Conservation (phyloP, 2,888 invertebrate species). For the Epicampocera succincta region DNA sequence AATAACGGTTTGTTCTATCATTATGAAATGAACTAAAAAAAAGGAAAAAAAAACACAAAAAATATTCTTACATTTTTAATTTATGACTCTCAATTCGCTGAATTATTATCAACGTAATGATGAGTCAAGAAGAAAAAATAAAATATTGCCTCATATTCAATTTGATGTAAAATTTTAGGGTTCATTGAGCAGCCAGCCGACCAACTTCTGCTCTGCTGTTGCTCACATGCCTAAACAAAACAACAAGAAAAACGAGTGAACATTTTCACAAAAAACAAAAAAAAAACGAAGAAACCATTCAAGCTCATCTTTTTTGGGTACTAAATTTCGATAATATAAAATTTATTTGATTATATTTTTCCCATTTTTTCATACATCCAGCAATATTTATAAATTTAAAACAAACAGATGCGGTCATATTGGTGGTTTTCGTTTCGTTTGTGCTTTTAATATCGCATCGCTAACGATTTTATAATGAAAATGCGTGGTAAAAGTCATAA, state of each 20-base stretch:
- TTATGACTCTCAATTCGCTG: constrained; percentile 48
- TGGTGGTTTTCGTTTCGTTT: constrained; percentile 56
- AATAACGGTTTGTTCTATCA: background rate
- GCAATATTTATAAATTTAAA: constrained; percentile 52
- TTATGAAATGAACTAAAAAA: background rate
- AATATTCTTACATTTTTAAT: constrained; percentile 48
- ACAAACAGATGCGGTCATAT: constrained; percentile 68
- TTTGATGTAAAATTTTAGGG: constrained; percentile 62
- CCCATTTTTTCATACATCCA: constrained; percentile 11
- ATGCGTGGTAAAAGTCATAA: constrained; percentile 70
- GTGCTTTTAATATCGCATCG: constrained; percentile 38
- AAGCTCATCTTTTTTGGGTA: constrained; percentile 54
- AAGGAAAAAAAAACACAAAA: constrained; percentile 28
- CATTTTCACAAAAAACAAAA: constrained; percentile 5
- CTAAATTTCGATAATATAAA: constrained; percentile 53
- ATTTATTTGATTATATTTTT: constrained; percentile 53
- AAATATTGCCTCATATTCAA: constrained; percentile 59
- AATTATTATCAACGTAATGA: constrained; percentile 59
- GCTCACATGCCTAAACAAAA: background rate
- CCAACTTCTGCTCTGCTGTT: constrained; percentile 50
- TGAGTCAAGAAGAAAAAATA: constrained; percentile 38
- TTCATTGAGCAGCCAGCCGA: constrained; percentile 58
- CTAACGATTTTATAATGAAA: constrained; percentile 68
- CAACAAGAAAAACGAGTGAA: background rate
- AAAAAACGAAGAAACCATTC: constrained; percentile 53